phyloP scores from a whole-genome alignment of 92 coral and sea anemone genomes.

The Porites lobata region DNA sequence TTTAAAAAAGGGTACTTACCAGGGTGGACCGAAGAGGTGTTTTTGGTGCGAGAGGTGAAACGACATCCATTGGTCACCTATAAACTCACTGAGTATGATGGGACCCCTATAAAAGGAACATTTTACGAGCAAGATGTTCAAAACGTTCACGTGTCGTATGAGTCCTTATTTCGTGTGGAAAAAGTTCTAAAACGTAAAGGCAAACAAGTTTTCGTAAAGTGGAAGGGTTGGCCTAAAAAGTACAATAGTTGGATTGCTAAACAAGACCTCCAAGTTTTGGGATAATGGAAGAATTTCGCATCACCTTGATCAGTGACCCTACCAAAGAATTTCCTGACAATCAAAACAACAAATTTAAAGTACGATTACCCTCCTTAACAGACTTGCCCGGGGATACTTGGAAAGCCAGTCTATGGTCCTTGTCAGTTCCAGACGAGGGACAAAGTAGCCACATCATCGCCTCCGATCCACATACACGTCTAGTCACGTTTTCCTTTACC shows the following conservation, averaged over 20 bases:
- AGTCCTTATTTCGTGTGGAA: neutral
- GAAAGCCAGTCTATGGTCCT: no score
- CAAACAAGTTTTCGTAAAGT: neutral
- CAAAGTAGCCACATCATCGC: no score
- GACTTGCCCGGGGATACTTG: no score
- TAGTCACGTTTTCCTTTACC: no score
- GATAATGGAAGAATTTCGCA: neutral
- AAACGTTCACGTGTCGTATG: constrained; percentile 23
- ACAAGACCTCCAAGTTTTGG: neutral
- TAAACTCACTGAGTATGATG: constrained; percentile 45
- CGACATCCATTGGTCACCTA: constrained; percentile 16
- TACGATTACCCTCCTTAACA: no score
- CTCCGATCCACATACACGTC: no score
- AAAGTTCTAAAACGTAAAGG: neutral
- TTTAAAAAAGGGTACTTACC: constrained; percentile 56
- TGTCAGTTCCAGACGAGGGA: no score
- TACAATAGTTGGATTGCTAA: neutral
- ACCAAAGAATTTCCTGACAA: no score
- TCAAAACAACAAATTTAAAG: no score
- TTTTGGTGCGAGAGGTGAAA: constrained; percentile 36
- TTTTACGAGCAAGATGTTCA: constrained; percentile 60
- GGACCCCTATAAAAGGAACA: constrained; percentile 24
- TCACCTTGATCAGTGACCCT: neutral
- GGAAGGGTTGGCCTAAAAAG: neutral
- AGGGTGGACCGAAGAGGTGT: constrained; percentile 66